Percentiles rank a stretch among this genome's conserved stretches.
These are phyloP conservation scores for Tachina fera DNA, from an alignment of 2,888 invertebrate species.

Conservation along the genomic window DNA sequence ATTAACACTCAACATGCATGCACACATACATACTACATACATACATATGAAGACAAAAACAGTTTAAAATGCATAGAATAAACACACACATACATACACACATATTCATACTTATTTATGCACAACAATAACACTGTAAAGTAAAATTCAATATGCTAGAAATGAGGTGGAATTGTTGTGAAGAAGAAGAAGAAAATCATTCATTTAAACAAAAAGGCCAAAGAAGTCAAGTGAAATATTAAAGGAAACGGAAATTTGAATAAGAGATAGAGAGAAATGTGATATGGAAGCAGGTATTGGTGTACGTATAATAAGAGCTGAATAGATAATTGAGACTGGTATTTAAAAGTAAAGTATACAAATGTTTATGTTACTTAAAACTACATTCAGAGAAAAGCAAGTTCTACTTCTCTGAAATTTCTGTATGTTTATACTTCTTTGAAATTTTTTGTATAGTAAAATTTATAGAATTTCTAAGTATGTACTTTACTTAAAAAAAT, in stretches of 20 bases:
- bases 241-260: slow-evolving; percentile 45
- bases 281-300: slow-evolving; percentile 2
- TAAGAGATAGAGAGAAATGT: neutral
- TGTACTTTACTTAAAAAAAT: neutral
- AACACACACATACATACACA: neutral
- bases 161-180: neutral
- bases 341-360: neutral
- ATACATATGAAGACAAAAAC: too few species aligned
- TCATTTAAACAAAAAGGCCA: slow-evolving; percentile 32
- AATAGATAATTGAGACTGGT: neutral
- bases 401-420: too few species aligned
- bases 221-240: slow-evolving; percentile 38
- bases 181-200: neutral
- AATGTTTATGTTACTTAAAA: too few species aligned
- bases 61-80: neutral
- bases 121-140: slow-evolving; percentile 1
- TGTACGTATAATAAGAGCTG: neutral
- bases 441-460: too few species aligned
- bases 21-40: neutral
- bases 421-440: too few species aligned
- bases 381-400: too few species aligned
- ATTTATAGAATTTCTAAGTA: too few species aligned
- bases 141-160: neutral
- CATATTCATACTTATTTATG: neutral
- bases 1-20: slow-evolving; percentile 29